Evolutionary conservation across 2,888 invertebrate species (phyloP).

Genomic region (Apotomis capreana): DNA sequence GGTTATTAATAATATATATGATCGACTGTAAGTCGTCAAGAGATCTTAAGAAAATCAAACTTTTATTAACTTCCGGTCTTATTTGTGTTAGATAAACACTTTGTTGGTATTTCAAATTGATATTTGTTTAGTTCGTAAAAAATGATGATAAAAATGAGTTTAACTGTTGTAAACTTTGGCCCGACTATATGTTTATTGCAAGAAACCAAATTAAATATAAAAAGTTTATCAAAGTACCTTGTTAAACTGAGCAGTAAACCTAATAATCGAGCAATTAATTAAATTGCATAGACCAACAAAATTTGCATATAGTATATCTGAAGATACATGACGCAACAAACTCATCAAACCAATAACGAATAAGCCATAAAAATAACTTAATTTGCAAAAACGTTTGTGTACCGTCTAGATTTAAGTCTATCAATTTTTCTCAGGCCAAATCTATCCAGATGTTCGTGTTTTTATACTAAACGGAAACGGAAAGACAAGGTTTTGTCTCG

Average conservation of each 20-base stretch:
- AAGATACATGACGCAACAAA: constrained; percentile 2
- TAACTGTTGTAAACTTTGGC: no score
- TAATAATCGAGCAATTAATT: neutral
- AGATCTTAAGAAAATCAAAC: neutral
- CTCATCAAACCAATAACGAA: constrained; percentile 25
- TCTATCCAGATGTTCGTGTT: constrained; percentile 74
- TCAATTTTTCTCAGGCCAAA: constrained; percentile 51
- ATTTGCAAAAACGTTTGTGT: constrained; percentile 14
- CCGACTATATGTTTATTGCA: no score
- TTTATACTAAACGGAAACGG: constrained; percentile 81
- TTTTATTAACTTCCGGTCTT: no score
- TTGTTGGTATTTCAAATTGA: no score
- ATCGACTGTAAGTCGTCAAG: neutral
- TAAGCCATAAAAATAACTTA: constrained; percentile 30
- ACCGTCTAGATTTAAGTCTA: constrained; percentile 37
- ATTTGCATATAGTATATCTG: constrained; percentile 17
- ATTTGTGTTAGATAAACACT: no score
- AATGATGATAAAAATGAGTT: no score
- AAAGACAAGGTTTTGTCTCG: constrained; percentile 62
- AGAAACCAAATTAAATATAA: no score
- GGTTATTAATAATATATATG: constrained; percentile 12
- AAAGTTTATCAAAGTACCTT: neutral
- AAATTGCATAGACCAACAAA: constrained; percentile 4
- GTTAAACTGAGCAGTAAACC: neutral
- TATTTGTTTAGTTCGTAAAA: no score